These are phyloP conservation scores for Anguilla megastoma DNA, from an alignment of 2,797 vertebrate species.

Conservation along the genomic window DNA sequence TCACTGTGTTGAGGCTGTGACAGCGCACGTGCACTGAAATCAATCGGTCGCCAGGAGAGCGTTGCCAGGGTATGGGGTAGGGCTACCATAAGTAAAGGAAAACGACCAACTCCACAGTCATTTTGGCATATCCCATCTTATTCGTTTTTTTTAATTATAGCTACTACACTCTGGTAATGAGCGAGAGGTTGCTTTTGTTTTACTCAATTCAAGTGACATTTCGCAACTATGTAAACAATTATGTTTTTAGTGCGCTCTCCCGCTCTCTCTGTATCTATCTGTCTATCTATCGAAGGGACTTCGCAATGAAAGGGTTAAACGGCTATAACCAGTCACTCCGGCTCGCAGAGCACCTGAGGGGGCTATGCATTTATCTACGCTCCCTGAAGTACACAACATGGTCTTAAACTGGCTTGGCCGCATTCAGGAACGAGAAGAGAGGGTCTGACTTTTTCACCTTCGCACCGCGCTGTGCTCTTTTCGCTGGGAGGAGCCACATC, in stretches of 20 bases:
- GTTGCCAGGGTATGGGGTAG: background rate
- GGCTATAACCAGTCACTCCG: conserved; percentile 54
- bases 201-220: background rate
- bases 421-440: conserved; percentile 72
- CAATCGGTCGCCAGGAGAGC: background rate
- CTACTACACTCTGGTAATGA: background rate
- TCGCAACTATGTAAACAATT: background rate
- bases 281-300: background rate
- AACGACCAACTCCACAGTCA: background rate
- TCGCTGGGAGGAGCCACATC: conserved; percentile 54
- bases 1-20: background rate
- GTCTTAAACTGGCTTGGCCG: conserved; percentile 72
- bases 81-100: background rate
- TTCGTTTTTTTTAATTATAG: background rate
- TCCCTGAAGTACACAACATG: conserved; percentile 48
- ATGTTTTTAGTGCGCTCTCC: background rate
- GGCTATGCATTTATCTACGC: conserved; percentile 42
- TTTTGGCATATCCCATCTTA: background rate
- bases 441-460: conserved; percentile 67
- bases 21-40: background rate
- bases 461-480: conserved; percentile 65
- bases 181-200: background rate
- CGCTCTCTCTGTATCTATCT: background rate
- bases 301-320: conserved; percentile 55
- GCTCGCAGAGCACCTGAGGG: conserved; percentile 54